Evolutionary conservation across 2,888 invertebrate species (phyloP), one percentile per base, ranked within the genome.

Genomic region (Plutella xylostella): DNA sequence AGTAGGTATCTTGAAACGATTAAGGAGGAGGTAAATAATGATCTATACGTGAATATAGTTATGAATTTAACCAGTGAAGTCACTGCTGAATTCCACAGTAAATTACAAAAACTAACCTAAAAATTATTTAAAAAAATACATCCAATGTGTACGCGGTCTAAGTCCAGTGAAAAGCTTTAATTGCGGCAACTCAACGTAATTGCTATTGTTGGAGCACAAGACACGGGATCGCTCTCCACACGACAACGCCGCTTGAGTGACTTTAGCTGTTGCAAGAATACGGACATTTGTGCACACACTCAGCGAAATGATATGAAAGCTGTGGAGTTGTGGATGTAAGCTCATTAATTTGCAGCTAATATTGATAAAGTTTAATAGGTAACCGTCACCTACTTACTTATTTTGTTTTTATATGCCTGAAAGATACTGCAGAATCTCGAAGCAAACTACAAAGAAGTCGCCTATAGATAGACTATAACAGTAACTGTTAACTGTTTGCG

Each of bases 141-240:
- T 11, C 37, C 37, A 20, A 19, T 37, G 20, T 37, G 19, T 19
- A 9, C 37, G 19, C 19, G n/a, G 37, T 18, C 19, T 18, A 37
- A 37, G 19, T 19, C 12, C 12, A 37, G 20, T 15, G 19, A 37
- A 19, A 19, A 34, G 17, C 17, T 19, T 19, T 18, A 18, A 37
- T 20, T 9, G 37, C 17, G 33, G 33, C n/a, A 6, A 25, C 25
- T 9, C 25, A 28, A n/a, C 28, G 19, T 37, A 37, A 19, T 19
- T 37, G 19, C 35, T 18, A 6, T 18, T 19, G 37, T 37, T 19
- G n/a, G 19, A n/a, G n/a, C 37, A 20, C 37, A 18, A 18, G 37
- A 37, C 35, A 37, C 19, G 19, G 37, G 37, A 37, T 37, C 20
- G 37, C 37, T 37, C 19, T 37, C n/a, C 37, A 37, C 37, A 19